phyloP scores from a whole-genome alignment of 2,888 invertebrate genomes.

The Cenopis cana region DNA sequence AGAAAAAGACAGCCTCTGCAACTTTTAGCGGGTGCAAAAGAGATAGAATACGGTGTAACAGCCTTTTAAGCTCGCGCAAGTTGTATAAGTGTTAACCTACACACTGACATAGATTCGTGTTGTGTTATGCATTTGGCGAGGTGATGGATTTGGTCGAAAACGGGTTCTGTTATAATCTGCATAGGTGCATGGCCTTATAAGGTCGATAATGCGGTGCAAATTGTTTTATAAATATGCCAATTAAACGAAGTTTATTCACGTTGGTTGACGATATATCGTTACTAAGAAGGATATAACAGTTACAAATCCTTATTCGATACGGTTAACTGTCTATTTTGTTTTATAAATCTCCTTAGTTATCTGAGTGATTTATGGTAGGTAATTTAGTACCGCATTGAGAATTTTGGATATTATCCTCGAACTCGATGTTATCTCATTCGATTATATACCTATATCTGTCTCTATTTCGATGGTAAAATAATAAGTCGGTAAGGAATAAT shows the following conservation, averaged over 20 bases:
- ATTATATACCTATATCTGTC: too few relatives aligned
- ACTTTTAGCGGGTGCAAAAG: slow-evolving; percentile 48
- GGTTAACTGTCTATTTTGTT: not conserved
- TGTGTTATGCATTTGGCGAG: slow-evolving; percentile 56
- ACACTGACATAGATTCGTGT: slow-evolving; percentile 59
- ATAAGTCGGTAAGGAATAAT: too few relatives aligned
- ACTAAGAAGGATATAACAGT: not conserved
- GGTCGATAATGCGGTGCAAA: slow-evolving; percentile 28
- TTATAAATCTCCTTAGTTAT: not conserved
- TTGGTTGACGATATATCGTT: not conserved
- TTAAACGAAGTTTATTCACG: not conserved
- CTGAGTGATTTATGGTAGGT: too few relatives aligned
- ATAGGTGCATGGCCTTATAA: slow-evolving; percentile 37
- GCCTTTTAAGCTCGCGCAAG: slow-evolving; percentile 64
- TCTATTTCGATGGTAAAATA: too few relatives aligned
- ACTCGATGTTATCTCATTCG: too few relatives aligned
- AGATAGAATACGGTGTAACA: slow-evolving; percentile 50
- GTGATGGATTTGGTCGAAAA: slow-evolving; percentile 39
- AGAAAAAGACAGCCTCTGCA: slow-evolving; percentile 54
- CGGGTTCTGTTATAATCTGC: slow-evolving; percentile 32
- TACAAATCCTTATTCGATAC: not conserved
- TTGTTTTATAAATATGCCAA: slow-evolving; percentile 9
- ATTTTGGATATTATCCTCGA: too few relatives aligned
- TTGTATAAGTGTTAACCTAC: slow-evolving; percentile 53
- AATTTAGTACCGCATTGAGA: too few relatives aligned